These are phyloP conservation scores for Stichopus horrens DNA, from an alignment of 53 echinoderm and acorn worm species.

Conservation along the genomic window DNA sequence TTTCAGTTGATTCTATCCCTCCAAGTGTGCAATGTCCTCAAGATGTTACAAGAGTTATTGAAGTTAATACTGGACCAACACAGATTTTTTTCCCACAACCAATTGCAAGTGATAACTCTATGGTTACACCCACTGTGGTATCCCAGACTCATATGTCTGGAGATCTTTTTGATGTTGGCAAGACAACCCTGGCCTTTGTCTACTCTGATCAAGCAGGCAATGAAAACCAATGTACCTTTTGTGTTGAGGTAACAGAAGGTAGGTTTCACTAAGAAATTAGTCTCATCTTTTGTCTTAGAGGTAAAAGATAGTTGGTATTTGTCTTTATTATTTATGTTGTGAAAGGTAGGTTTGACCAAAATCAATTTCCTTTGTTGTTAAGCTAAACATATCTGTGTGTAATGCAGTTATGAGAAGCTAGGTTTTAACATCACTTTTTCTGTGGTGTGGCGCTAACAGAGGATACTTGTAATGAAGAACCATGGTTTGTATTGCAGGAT, in stretches of 20 bases:
- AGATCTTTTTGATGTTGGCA: slow-evolving; percentile 55
- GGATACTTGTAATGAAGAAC: too few species aligned
- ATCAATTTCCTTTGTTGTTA: too few species aligned
- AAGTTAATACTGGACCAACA: slow-evolving; percentile 46
- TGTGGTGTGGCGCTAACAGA: too few species aligned
- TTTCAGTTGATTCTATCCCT: slow-evolving; percentile 43
- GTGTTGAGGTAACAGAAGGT: slow-evolving; percentile 49
- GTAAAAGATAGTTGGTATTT: too few species aligned
- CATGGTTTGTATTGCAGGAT: too few species aligned
- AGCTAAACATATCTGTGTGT: too few species aligned
- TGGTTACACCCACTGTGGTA: slow-evolving; percentile 41
- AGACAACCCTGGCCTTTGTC: slow-evolving; percentile 52
- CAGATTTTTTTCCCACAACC: slow-evolving; percentile 58
- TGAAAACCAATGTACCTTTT: slow-evolving; percentile 56
- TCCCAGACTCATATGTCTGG: slow-evolving; percentile 52
- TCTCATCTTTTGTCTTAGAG: too few species aligned
- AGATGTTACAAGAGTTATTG: slow-evolving; percentile 38
- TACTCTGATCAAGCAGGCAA: slow-evolving; percentile 63
- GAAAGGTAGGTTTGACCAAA: too few species aligned
- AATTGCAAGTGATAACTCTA: slow-evolving; percentile 68
- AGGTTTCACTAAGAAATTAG: background rate
- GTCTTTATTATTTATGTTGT: too few species aligned
- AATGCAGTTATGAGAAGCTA: too few species aligned
- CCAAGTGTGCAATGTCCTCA: slow-evolving; percentile 19
- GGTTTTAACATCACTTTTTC: too few species aligned